Conservation (phyloP, 2,113 vertebrate genomes). For the Coptodon rendalli region DNA sequence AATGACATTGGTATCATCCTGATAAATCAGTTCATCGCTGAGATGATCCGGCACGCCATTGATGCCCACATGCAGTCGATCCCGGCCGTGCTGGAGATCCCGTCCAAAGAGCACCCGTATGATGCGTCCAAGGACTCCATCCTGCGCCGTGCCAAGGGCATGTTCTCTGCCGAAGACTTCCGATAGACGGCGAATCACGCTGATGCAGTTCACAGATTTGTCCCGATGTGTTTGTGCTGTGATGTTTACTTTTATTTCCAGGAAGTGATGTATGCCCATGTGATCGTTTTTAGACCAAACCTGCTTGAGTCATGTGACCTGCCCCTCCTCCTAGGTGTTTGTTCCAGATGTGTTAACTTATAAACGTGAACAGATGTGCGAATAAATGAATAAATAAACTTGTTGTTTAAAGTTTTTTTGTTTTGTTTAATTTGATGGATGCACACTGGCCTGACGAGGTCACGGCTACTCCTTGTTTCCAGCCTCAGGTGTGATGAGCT, state of each 20-base stretch:
- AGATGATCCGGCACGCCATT: slow-evolving; percentile 93
- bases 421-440: background rate
- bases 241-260: background rate
- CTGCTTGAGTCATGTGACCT: background rate
- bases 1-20: slow-evolving; percentile 94
- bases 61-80: slow-evolving; percentile 86
- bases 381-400: slow-evolving; percentile 14
- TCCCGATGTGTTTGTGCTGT: background rate
- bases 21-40: slow-evolving; percentile 92
- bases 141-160: slow-evolving; percentile 87
- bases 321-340: background rate
- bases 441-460: no score
- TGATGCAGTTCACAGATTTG: background rate
- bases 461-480: background rate
- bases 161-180: slow-evolving; percentile 90
- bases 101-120: slow-evolving; percentile 94
- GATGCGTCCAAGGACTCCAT: slow-evolving; percentile 94
- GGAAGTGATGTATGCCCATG: background rate
- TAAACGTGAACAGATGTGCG: background rate
- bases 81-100: slow-evolving; percentile 89
- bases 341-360: slow-evolving; percentile 36
- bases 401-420: background rate
- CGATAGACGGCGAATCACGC: slow-evolving; percentile 61
- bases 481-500: background rate
- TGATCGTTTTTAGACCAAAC: background rate